phyloP scores from a whole-genome alignment of 37 sponge, comb jelly and placozoan species.

The Axinella damicornis region DNA sequence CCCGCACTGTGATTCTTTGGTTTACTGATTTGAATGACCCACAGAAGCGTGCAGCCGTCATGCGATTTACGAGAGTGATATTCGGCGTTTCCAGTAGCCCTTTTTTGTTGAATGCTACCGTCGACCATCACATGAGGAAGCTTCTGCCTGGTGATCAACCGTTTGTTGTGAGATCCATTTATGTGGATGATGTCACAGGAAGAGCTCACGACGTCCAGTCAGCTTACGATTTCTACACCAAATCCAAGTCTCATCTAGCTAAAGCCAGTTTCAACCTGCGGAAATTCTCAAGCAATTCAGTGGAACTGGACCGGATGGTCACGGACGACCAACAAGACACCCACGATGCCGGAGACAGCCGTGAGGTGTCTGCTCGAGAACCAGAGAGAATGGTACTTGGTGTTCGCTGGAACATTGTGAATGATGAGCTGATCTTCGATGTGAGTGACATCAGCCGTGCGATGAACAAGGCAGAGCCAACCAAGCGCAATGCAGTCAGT shows the following conservation, averaged over 20 bases:
- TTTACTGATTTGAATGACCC: neutral
- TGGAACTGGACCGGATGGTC: neutral
- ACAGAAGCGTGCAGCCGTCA: neutral
- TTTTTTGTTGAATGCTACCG: no score
- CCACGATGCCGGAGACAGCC: neutral
- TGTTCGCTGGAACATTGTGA: neutral
- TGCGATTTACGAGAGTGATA: constrained; percentile 19
- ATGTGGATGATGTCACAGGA: constrained; percentile 20
- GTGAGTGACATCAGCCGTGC: neutral
- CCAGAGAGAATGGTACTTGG: neutral
- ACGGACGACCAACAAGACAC: no score
- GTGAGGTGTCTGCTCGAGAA: neutral
- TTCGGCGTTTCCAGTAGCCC: neutral
- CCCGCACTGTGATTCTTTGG: neutral
- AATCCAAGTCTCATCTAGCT: neutral
- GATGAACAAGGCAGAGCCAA: constrained; percentile 5
- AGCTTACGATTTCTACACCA: constrained; percentile 13
- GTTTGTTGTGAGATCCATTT: constrained; percentile 23
- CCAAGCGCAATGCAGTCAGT: neutral
- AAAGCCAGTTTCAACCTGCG: constrained; percentile 2
- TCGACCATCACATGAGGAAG: constrained; percentile 21
- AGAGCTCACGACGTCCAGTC: neutral
- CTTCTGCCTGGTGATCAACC: neutral
- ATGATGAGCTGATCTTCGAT: constrained; percentile 6
- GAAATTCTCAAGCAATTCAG: constrained; percentile 21